Evolutionary conservation across 2,113 vertebrate species (phyloP), one percentile per base, ranked within the genome.

Genomic region (Semnornis frantzii): DNA sequence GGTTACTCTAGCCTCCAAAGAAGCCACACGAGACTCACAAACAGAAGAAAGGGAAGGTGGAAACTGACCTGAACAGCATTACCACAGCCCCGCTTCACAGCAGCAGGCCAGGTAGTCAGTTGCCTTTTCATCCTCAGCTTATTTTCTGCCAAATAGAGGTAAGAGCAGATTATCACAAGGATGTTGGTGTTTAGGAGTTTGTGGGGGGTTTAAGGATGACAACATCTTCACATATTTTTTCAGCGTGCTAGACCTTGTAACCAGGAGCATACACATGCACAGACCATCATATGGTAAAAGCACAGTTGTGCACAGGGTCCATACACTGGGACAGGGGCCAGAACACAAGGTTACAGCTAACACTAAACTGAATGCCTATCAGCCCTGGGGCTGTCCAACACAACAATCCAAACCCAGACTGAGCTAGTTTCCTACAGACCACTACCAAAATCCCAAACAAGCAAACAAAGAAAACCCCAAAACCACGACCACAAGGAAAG

Each of bases 81-180:
- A 16, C 10, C 11, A 16, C 50, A 89, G 73, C 62, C 25, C 66
- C 15, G 66, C 3, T 0, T 8, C 0, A 0, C 62, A 85, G 62
- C 33, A 37, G 27, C 0, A 42, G 14, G 28, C n/a, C 54, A 64
- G 34, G 13, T 2, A 48, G 7, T 27, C 60, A 33, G 27, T 10
- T 74, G 30, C n/a, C 30, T 59, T 71, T 48, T 28, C 81, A 78
- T 24, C 39, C 25, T 73, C 50, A 75, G 9, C 20, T 85, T 77
- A 39, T 62, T 44, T 76, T 79, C 84, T 83, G 48, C 28, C 24
- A 58, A 42, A 48, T 3, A 57, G 8, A 3, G 12, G 15, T 18
- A 85, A 65, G 14, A 63, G 1, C 12, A 77, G 7, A n/a, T 52
- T 68, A 42, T 27, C 16, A 70, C 13, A 84, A n/a, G 5, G 46